A percentile compares a stretch with the other conserved stretches of the same genome.
Evolutionary conservation across 2,888 invertebrate species (phyloP).

Genomic region (Patella pellucida): DNA sequence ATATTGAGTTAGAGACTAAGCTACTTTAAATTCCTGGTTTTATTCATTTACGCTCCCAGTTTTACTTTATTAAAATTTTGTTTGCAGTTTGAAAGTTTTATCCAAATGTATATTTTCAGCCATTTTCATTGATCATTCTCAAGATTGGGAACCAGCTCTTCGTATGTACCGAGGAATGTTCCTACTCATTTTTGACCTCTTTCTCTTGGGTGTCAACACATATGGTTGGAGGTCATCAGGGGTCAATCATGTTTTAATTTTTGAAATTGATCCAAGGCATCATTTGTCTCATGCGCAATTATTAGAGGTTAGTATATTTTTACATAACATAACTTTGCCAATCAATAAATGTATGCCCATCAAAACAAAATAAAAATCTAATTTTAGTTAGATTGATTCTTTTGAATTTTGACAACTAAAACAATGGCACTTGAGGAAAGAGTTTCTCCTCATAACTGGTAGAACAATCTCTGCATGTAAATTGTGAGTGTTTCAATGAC

Average conservation of each 20-base stretch:
- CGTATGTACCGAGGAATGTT: slow-evolving; percentile 94
- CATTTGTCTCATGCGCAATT: slow-evolving; percentile 90
- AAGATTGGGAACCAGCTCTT: slow-evolving; percentile 79
- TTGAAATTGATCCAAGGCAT: slow-evolving; percentile 95
- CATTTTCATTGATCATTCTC: slow-evolving; percentile 42
- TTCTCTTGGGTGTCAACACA: slow-evolving; percentile 94
- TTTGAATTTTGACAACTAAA: too few relatives aligned
- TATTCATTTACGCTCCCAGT: neutral
- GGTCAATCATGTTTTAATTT: slow-evolving; percentile 97
- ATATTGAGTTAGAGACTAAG: too few relatives aligned
- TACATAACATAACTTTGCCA: too few relatives aligned
- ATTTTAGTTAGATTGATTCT: too few relatives aligned
- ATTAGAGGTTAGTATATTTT: slow-evolving; percentile 78
- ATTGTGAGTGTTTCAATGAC: too few relatives aligned
- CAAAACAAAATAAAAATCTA: too few relatives aligned
- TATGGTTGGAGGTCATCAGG: slow-evolving; percentile 98
- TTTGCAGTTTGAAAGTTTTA: neutral
- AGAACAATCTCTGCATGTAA: too few relatives aligned
- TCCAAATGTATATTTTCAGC: slow-evolving; percentile 39
- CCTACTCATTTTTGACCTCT: slow-evolving; percentile 91
- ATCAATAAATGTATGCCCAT: too few relatives aligned
- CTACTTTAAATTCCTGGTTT: too few relatives aligned
- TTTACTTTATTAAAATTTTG: neutral
- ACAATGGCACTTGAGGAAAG: too few relatives aligned
- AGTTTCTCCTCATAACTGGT: too few relatives aligned